Conservation (phyloP, 2,113 vertebrate genomes). For the Periophthalmus modestus region DNA sequence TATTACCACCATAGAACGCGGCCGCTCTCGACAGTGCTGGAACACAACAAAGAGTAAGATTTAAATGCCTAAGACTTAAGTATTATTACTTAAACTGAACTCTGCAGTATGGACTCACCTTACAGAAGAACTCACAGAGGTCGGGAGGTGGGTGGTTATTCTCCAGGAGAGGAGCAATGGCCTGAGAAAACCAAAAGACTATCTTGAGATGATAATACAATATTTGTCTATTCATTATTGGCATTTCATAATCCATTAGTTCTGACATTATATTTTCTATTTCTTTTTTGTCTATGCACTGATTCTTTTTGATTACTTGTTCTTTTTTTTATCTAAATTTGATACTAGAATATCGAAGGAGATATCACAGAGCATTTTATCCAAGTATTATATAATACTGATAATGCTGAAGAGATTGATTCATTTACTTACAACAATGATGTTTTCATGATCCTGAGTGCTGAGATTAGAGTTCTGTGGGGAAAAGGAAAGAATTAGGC, state of each 20-base stretch:
- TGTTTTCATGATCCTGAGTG: slow-evolving; percentile 97
- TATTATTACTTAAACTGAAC: not conserved
- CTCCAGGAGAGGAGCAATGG: slow-evolving; percentile 97
- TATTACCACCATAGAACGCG: slow-evolving; percentile 97
- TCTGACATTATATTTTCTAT: not conserved
- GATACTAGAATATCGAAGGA: not conserved
- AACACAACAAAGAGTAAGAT: slow-evolving; percentile 11
- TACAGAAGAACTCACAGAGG: slow-evolving; percentile 99
- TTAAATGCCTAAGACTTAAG: not conserved
- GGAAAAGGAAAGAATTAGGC: not conserved
- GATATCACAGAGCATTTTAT: not conserved
- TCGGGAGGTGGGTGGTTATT: slow-evolving; percentile 98
- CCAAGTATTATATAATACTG: not conserved
- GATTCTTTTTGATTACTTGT: not conserved
- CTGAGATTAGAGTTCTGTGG: slow-evolving; percentile 93
- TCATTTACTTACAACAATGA: slow-evolving; percentile 90
- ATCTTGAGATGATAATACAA: not conserved
- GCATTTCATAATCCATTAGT: too few species aligned
- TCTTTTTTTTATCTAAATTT: not conserved
- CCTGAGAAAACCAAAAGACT: slow-evolving; percentile 70
- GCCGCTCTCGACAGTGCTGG: slow-evolving; percentile 97
- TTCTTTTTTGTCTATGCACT: not conserved
- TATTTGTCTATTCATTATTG: too few species aligned
- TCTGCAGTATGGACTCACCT: slow-evolving; percentile 79
- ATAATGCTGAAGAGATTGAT: not conserved